These are phyloP conservation scores for Gymnoscopelus braueri DNA, from an alignment of 2,797 vertebrate species.

Conservation along the genomic window DNA sequence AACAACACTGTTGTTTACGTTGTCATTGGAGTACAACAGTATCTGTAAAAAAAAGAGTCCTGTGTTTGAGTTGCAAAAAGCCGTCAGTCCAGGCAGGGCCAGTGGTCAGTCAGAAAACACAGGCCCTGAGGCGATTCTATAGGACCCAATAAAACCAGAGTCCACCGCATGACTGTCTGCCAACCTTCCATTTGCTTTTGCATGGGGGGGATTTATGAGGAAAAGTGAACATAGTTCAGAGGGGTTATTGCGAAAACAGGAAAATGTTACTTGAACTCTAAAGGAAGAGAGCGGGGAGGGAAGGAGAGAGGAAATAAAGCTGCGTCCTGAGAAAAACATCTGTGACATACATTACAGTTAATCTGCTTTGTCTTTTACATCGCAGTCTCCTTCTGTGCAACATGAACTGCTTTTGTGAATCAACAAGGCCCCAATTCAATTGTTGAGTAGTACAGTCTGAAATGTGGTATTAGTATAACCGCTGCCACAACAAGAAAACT, in stretches of 20 bases:
- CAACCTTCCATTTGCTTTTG: conserved; percentile 32
- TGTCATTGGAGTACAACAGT: conserved; percentile 6
- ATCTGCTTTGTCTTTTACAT: conserved; percentile 21
- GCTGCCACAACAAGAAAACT: too few species aligned
- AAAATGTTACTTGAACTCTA: conserved; percentile 50
- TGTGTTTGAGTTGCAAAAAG: conserved; percentile 23
- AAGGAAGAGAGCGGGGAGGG: conserved; percentile 30
- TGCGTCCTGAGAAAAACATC: conserved; percentile 19
- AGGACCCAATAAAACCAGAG: conserved; percentile 43
- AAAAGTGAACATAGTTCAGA: conserved; percentile 54
- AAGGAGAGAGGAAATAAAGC: conserved; percentile 6
- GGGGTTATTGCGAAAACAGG: conserved; percentile 62
- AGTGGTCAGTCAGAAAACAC: conserved; percentile 47
- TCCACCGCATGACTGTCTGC: conserved; percentile 59
- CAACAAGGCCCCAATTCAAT: too few species aligned
- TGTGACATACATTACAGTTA: neutral
- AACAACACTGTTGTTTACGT: neutral
- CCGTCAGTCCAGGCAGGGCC: conserved; percentile 32
- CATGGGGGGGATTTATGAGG: too few species aligned
- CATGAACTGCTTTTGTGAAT: neutral
- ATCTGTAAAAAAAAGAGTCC: conserved; percentile 5
- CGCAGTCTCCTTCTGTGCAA: conserved; percentile 2
- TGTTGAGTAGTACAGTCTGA: too few species aligned
- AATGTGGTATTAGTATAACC: too few species aligned
- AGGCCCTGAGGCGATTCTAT: conserved; percentile 25